These are phyloP conservation scores for Corythaixoides concolor DNA, from an alignment of 2,113 vertebrate species.

Conservation along the genomic window DNA sequence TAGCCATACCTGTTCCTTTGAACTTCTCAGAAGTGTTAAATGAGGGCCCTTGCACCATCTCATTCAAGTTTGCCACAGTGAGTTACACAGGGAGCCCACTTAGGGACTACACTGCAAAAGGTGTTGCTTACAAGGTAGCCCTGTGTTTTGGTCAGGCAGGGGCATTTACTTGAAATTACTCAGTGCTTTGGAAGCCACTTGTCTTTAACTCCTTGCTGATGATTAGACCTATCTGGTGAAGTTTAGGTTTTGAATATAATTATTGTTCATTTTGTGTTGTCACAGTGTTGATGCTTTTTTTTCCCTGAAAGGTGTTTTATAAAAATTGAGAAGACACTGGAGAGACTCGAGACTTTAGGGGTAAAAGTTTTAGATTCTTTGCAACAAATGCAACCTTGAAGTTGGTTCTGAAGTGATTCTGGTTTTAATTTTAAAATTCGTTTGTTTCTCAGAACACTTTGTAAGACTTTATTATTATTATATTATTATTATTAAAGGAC, in stretches of 20 bases:
- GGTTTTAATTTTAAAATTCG: neutral
- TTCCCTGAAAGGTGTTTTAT: neutral
- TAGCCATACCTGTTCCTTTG: neutral
- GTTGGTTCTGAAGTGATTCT: neutral
- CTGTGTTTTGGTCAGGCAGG: neutral
- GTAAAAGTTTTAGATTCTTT: neutral
- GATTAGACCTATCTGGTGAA: neutral
- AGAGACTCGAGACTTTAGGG: neutral
- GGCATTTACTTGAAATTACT: neutral
- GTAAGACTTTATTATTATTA: neutral
- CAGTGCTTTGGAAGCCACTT: neutral
- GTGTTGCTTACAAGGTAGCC: neutral
- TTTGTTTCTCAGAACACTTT: neutral
- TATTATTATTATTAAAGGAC: neutral
- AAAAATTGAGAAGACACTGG: neutral
- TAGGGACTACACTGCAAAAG: fast-evolving
- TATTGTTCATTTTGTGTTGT: neutral
- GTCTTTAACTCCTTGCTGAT: neutral
- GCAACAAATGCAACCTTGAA: neutral
- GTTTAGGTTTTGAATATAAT: neutral
- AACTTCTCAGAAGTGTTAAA: neutral
- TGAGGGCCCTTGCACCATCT: neutral
- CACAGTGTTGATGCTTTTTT: neutral
- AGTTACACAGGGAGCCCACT: neutral
- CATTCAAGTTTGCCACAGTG: neutral